Percentiles rank a stretch among this genome's conserved stretches.
Evolutionary conservation across 2,113 vertebrate species (phyloP).

Genomic region (Triplophysa siluroides): DNA sequence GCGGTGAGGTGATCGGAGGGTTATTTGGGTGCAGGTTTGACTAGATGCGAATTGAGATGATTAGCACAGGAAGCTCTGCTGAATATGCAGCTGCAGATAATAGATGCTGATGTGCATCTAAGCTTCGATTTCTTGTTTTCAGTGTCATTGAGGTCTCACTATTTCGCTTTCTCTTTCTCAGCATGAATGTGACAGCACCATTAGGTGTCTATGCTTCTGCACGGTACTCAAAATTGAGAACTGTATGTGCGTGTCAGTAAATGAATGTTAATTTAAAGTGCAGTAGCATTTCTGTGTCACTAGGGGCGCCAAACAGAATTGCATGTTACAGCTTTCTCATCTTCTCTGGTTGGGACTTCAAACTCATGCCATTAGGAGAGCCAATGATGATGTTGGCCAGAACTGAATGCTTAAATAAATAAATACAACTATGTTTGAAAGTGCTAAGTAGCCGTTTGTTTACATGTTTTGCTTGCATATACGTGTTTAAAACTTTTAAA

Average conservation of each 20-base stretch:
- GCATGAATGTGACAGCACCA: constrained; percentile 4
- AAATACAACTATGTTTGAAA: too few relatives aligned
- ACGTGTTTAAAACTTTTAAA: background rate
- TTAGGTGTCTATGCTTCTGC: constrained; percentile 2
- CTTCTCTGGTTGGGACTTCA: too few relatives aligned
- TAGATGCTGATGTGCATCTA: constrained; percentile 34
- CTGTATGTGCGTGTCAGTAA: too few relatives aligned
- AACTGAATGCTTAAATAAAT: too few relatives aligned
- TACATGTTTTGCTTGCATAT: too few relatives aligned
- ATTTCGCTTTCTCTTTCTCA: background rate
- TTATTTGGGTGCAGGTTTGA: constrained; percentile 1
- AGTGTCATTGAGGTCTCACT: background rate
- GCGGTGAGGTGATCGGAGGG: background rate
- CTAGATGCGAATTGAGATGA: background rate
- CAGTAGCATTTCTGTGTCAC: too few relatives aligned
- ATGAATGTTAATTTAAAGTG: too few relatives aligned
- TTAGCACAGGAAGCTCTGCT: background rate
- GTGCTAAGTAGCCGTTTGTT: too few relatives aligned
- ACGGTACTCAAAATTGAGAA: background rate
- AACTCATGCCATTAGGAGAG: too few relatives aligned
- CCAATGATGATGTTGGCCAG: too few relatives aligned
- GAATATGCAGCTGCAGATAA: constrained; percentile 39
- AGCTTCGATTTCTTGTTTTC: constrained; percentile 36
- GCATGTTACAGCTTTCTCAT: too few relatives aligned
- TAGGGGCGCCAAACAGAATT: too few relatives aligned